Evolutionary conservation across 2,888 invertebrate species (phyloP).

Genomic region (Chrysotoxum bicinctum): DNA sequence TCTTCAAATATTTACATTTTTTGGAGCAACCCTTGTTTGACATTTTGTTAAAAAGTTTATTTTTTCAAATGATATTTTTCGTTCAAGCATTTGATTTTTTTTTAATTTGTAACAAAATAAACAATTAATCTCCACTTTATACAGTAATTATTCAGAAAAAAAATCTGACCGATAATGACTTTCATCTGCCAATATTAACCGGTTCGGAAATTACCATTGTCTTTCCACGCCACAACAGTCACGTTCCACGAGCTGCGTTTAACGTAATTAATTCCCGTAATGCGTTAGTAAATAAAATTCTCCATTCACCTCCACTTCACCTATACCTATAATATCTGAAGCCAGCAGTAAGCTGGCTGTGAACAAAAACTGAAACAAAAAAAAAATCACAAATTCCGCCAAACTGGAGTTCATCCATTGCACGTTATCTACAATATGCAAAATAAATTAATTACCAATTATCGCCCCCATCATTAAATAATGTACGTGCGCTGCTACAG

Average conservation of each 20-base stretch:
- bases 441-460: constrained; percentile 81
- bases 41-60: no score
- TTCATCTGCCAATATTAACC: constrained; percentile 68
- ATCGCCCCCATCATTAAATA: constrained; percentile 76
- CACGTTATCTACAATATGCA: constrained; percentile 77
- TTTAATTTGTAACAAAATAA: constrained; percentile 1
- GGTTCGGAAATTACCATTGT: constrained; percentile 59
- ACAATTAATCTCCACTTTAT: constrained; percentile 7
- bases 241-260: constrained; percentile 58
- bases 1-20: no score
- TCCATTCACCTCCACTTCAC: constrained; percentile 29
- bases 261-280: constrained; percentile 72
- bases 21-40: no score
- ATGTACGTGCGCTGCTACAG: constrained; percentile 69
- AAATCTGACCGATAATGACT: constrained; percentile 63
- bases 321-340: constrained; percentile 1
- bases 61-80: no score
- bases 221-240: constrained; percentile 57
- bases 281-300: constrained; percentile 70
- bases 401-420: constrained; percentile 71
- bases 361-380: constrained; percentile 6
- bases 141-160: constrained; percentile 8
- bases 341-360: constrained; percentile 24
- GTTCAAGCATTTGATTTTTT: no score
- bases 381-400: constrained; percentile 46